A percentile compares a stretch with the other conserved stretches of the same genome.
Conservation (phyloP, 2,797 vertebrate species). For the Lutjanus argentimaculatus region DNA sequence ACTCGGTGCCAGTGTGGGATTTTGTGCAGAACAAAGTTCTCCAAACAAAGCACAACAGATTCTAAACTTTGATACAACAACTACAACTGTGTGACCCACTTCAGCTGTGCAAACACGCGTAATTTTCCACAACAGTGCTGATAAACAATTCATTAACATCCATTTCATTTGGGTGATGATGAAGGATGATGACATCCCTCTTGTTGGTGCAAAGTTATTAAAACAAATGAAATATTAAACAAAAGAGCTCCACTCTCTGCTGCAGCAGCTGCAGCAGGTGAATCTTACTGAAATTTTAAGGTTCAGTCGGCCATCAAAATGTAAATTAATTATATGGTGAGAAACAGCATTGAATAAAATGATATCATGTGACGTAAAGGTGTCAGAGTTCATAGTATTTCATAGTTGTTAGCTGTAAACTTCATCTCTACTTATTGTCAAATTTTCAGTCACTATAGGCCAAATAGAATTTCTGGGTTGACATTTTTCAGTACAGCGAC, state of each 20-base stretch:
- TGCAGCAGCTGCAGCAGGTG: conserved; percentile 11
- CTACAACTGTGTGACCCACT: conserved; percentile 61
- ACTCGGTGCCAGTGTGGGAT: neutral
- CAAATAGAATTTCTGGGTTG: no score
- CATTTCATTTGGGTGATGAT: conserved; percentile 29
- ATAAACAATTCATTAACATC: conserved; percentile 71
- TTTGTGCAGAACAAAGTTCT: conserved; percentile 7
- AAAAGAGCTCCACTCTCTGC: conserved; percentile 2
- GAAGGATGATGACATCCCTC: conserved; percentile 43
- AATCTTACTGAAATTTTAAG: neutral
- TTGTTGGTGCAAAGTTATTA: conserved; percentile 46
- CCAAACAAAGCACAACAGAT: neutral
- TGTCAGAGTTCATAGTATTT: neutral
- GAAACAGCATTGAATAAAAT: neutral
- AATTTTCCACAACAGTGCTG: conserved; percentile 21
- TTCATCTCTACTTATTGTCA: neutral
- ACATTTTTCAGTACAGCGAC: no score
- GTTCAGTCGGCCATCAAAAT: neutral
- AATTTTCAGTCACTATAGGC: neutral
- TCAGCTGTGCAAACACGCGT: conserved; percentile 42
- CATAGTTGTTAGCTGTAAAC: neutral
- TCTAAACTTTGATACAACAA: conserved; percentile 27
- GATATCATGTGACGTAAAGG: neutral
- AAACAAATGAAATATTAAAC: conserved; percentile 53
- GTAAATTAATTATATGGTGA: neutral